Percentiles rank a stretch among this genome's conserved stretches.
Conservation (phyloP, 2,888 invertebrate species). For the Lampropteryx suffumata region DNA sequence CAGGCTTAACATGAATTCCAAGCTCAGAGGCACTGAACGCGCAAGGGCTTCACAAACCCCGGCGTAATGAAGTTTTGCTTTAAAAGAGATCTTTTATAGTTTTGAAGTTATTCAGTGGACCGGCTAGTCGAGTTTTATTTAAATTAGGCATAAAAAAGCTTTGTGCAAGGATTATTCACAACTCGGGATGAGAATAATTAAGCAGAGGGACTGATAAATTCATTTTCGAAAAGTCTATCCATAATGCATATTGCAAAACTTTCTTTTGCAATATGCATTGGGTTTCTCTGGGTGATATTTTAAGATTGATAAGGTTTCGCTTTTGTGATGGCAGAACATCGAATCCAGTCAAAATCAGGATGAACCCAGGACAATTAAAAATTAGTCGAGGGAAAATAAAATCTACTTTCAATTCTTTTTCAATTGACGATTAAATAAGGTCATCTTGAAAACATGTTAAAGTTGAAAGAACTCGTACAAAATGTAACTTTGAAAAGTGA, state of each 20-base stretch:
- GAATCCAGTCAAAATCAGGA: too few relatives aligned
- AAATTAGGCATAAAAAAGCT: conserved; percentile 15
- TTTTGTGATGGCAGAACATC: too few relatives aligned
- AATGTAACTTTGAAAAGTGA: too few relatives aligned
- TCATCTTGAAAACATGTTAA: too few relatives aligned
- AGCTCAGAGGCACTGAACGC: background rate
- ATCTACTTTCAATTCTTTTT: too few relatives aligned
- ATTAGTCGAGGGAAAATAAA: too few relatives aligned
- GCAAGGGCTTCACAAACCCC: conserved; percentile 12
- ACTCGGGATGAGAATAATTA: conserved; percentile 1
- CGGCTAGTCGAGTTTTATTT: conserved; percentile 15
- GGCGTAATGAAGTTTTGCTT: conserved; percentile 14
- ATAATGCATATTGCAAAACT: background rate
- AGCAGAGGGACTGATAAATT: background rate
- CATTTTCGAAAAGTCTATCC: background rate
- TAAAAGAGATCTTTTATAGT: conserved; percentile 15
- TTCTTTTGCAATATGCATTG: too few relatives aligned
- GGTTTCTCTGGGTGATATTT: too few relatives aligned
- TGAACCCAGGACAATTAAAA: too few relatives aligned
- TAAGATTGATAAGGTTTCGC: too few relatives aligned
- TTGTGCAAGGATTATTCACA: conserved; percentile 6
- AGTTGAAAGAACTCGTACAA: too few relatives aligned
- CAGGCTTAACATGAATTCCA: conserved; percentile 1
- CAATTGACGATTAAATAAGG: too few relatives aligned
- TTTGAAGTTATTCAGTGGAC: conserved; percentile 21